Base-by-base conservation (phyloP, 2,113 vertebrate species). In the Tragelaphus scriptus region DNA sequence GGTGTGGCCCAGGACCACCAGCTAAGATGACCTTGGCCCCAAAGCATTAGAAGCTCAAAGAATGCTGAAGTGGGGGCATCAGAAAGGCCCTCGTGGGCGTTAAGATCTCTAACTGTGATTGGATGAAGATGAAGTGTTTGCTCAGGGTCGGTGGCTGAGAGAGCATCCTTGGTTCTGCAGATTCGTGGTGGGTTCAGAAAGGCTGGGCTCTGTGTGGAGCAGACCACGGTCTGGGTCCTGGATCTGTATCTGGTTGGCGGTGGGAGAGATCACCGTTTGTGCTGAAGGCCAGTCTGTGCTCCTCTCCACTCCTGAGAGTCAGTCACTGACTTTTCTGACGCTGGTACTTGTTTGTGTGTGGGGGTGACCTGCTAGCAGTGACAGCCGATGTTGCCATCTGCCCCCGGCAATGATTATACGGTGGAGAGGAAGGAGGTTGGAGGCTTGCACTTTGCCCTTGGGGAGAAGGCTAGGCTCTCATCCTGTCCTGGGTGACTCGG, bases 151-250 rank as follows among this genome's bases (percentile, higher is more conserved):
- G 0, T 44, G 16, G 12, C 40, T 77, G 71, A 77, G 71, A 44
- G 12, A 14, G 40, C 23, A 15, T 44, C 21, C 40, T 77, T 40
- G 36, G 23, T 44, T 77, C 12, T 14, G 6, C 68, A 77, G 23
- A 77, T 40, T 26, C 3, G 0, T 3, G 23, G 71, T 44, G 40
- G 71, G 36, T 26, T 3, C 40, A 44, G 71, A 77, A 44, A 77
- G 71, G 71, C 40, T 15, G 6, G 40, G 23, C 40, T 77, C 71
- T 15, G 40, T 3, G 3, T 26, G 12, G 71, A 44, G 71, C 36
- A 40, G 40, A 75, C 36, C 71, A 25, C 0, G 0, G 71, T 3
- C 36, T 44, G 71, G 36, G 71, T 14, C 6, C 36, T 1, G 0
- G 23, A 23, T 14, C 71, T 7, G 23, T 44, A 44, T 44, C 40